Percentiles rank a stretch among this genome's conserved stretches.
These are phyloP conservation scores for Tichodroma muraria DNA, from an alignment of 2,113 vertebrate genomes.

Conservation along the genomic window DNA sequence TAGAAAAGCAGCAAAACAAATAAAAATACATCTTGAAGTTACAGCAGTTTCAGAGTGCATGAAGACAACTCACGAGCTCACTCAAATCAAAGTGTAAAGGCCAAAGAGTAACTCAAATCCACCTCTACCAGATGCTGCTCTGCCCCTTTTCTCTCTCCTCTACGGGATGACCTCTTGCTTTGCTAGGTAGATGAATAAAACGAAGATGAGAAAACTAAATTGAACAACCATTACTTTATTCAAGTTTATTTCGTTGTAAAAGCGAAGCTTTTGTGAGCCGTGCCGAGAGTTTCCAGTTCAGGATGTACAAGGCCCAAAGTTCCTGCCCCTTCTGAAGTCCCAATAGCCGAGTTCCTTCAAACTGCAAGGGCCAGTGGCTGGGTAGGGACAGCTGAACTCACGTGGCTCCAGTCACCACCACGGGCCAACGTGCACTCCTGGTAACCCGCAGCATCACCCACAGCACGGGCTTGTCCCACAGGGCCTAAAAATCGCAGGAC, in stretches of 20 bases:
- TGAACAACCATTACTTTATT: not conserved
- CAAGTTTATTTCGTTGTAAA: not conserved
- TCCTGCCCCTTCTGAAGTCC: not conserved
- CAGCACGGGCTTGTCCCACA: no score
- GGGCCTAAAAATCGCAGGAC: not conserved
- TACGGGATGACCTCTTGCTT: not conserved
- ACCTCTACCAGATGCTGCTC: not conserved
- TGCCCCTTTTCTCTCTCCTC: not conserved
- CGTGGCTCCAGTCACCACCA: not conserved
- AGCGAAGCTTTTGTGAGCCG: not conserved
- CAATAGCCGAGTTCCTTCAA: not conserved
- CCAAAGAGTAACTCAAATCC: not conserved
- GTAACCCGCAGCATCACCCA: not conserved
- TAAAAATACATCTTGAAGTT: not conserved
- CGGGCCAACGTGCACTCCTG: rapidly evolving
- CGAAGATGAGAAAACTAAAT: not conserved
- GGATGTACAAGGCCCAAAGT: not conserved
- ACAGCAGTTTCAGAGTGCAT: rapidly evolving
- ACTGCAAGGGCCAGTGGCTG: rapidly evolving
- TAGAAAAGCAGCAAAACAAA: not conserved
- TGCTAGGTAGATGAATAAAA: not conserved
- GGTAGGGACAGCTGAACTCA: not conserved
- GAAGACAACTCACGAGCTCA: not conserved
- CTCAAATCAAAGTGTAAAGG: not conserved
- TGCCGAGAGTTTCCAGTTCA: not conserved